Base-by-base conservation (phyloP, 1,140 invertebrate genomes). In the Caerostris extrusa region DNA sequence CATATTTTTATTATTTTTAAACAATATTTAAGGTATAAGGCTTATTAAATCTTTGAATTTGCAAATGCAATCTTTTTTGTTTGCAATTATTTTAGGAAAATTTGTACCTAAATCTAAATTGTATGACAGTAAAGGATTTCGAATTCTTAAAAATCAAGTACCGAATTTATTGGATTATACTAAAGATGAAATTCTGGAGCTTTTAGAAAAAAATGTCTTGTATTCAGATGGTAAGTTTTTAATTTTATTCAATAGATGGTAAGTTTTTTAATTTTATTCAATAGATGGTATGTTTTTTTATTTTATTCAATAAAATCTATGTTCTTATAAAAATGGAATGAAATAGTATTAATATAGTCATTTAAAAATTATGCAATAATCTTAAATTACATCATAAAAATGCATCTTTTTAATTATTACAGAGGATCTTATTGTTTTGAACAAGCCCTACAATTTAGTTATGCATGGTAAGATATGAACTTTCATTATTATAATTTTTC, bases 361-460 rank as follows among this genome's bases (percentile, higher is more conserved):
- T 34, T 34, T 34, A 34, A 34, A 34, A 34, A 34, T 34, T 34
- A 34, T 34, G 34, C 34, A 34, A 34, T 34, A 34, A 34, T 34
- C 34, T 34, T 34, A 34, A 34, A 34, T 34, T 34, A 34, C 34
- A 34, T 34, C 2, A 34, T 34, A 34, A 34, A 34, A 34, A 55
- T 60, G 12, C 8, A 14, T 50, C 0, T 14, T 83, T 58, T 90
- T 83, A 10, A 7, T 7, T 67, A 95, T 95, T 85, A 7, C 57
- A 94, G 93, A 95, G 95, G 95, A 96, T 93, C 95, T 97, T 67
- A 55, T 97, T 61, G 96, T 96, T 17, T 95, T 97, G 19, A 95
- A 96, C 94, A 97, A 97, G 94, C 96, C 96, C 8, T 96, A 96
- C 95, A 96, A 96, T n/a, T 91, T 97, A 34, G 95, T 96, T 67